Evolutionary conservation across 1,140 invertebrate species (phyloP).

Genomic region (Pogonomyrmex californicus): DNA sequence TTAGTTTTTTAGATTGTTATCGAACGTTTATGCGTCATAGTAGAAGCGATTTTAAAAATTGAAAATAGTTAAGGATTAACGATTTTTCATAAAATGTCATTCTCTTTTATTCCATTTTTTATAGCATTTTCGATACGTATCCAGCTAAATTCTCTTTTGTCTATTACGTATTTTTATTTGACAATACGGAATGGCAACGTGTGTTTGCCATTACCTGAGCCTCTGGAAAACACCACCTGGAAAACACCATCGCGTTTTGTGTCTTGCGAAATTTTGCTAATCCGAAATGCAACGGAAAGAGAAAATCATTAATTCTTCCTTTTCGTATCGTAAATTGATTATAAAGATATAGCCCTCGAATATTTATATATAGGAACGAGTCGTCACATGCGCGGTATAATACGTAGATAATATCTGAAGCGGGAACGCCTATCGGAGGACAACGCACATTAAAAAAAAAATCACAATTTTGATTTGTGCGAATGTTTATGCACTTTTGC

Average conservation of each 20-base stretch:
- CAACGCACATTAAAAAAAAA: conserved; percentile 14
- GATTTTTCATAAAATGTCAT: conserved; percentile 44
- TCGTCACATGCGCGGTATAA: conserved; percentile 66
- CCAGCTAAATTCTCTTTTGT: not conserved
- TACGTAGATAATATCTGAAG: conserved; percentile 65
- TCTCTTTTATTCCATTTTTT: not conserved
- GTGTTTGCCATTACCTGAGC: conserved; percentile 3
- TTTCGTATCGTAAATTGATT: not conserved
- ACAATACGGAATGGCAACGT: not conserved
- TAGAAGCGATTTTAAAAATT: conserved; percentile 31
- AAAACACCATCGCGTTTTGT: conserved; percentile 5
- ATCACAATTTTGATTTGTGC: conserved; percentile 66
- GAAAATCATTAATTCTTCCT: conserved; percentile 2
- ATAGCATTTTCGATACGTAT: conserved; percentile 20
- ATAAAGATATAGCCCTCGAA: conserved; percentile 26
- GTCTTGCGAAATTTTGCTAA: conserved; percentile 27
- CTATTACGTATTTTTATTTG: not conserved
- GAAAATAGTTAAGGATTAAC: conserved; percentile 43
- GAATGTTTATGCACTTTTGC: conserved; percentile 33
- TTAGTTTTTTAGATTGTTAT: not conserved
- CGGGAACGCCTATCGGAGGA: conserved; percentile 43
- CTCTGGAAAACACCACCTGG: not conserved
- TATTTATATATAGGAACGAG: conserved; percentile 76
- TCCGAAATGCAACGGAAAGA: conserved; percentile 31
- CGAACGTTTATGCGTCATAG: not conserved